Percentiles rank a stretch among this genome's conserved stretches.
phyloP scores from a whole-genome alignment of 2,797 vertebrate species.

The Brachymystax lenok region DNA sequence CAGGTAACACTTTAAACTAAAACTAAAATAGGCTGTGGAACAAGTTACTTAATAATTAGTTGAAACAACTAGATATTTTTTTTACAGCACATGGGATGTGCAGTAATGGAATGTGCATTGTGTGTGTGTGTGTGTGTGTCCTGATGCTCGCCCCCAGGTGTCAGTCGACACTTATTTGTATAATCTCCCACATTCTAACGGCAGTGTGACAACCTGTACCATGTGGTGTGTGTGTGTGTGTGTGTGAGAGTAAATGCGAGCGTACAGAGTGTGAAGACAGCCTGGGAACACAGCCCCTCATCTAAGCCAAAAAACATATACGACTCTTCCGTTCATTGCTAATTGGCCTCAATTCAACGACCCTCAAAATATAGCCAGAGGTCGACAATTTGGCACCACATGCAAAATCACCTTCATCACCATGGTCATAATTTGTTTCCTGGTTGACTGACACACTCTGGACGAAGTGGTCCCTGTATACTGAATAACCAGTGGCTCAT shows the following conservation, averaged over 20 bases:
- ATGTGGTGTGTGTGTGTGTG: background rate
- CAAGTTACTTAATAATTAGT: no score
- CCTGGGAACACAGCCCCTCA: background rate
- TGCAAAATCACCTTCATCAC: background rate
- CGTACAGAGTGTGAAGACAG: background rate
- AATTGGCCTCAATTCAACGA: background rate
- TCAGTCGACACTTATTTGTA: no score
- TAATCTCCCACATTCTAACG: no score
- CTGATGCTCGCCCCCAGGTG: no score
- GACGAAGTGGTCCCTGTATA: background rate
- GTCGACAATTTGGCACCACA: background rate
- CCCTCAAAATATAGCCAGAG: background rate
- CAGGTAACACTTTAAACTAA: no score
- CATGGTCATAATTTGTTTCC: background rate
- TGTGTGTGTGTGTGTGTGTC: constrained; percentile 1
- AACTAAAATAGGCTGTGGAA: no score
- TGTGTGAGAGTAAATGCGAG: no score
- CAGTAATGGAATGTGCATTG: background rate
- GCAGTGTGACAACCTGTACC: no score
- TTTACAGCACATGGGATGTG: background rate
- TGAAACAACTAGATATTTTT: no score
- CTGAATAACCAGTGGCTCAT: background rate
- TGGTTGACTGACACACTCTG: background rate
- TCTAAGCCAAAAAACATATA: background rate
- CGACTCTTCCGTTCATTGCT: background rate